Evolutionary conservation across 2,113 vertebrate genomes (phyloP).

Genomic region (Hepsetus odoe): DNA sequence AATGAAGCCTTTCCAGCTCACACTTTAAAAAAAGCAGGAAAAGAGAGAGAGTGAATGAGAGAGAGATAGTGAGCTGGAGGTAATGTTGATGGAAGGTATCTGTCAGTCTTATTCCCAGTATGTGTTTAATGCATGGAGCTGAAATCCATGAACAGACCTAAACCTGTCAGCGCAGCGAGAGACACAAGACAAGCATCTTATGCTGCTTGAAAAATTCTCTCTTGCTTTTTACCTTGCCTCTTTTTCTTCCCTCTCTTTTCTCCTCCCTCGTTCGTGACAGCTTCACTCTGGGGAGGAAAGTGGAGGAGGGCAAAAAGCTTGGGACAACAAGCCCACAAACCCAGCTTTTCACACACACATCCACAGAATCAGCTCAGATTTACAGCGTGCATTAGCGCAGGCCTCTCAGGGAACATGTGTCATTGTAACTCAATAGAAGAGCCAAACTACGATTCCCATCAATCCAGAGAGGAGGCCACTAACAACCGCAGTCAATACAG

Average conservation of each 20-base stretch:
- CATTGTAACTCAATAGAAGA: slow-evolving; percentile 43
- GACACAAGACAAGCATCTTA: slow-evolving; percentile 46
- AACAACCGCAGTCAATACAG: slow-evolving; percentile 27
- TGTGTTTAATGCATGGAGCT: slow-evolving; percentile 90
- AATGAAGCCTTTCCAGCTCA: slow-evolving; percentile 99
- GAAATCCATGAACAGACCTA: slow-evolving; percentile 81
- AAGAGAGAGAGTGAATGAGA: slow-evolving; percentile 58
- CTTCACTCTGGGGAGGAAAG: background rate
- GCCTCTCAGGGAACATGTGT: slow-evolving; percentile 37
- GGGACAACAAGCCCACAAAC: slow-evolving; percentile 4
- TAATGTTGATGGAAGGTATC: slow-evolving; percentile 90
- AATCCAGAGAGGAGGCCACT: slow-evolving; percentile 15
- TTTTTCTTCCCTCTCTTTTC: background rate
- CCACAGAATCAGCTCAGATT: slow-evolving; percentile 25
- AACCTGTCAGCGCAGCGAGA: slow-evolving; percentile 72
- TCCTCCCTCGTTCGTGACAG: background rate
- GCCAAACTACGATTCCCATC: slow-evolving; percentile 23
- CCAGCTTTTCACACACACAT: slow-evolving; percentile 14
- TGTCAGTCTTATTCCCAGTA: slow-evolving; percentile 93
- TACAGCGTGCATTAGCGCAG: slow-evolving; percentile 32
- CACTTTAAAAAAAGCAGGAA: slow-evolving; percentile 63
- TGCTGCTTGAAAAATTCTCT: slow-evolving; percentile 4
- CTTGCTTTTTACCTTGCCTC: slow-evolving; percentile 42
- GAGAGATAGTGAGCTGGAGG: slow-evolving; percentile 69
- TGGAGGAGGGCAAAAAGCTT: background rate